Evolutionary conservation across 1,140 invertebrate genomes (phyloP), one percentile per base, ranked within the genome.

Genomic region (Polypedilum vanderplanki): DNA sequence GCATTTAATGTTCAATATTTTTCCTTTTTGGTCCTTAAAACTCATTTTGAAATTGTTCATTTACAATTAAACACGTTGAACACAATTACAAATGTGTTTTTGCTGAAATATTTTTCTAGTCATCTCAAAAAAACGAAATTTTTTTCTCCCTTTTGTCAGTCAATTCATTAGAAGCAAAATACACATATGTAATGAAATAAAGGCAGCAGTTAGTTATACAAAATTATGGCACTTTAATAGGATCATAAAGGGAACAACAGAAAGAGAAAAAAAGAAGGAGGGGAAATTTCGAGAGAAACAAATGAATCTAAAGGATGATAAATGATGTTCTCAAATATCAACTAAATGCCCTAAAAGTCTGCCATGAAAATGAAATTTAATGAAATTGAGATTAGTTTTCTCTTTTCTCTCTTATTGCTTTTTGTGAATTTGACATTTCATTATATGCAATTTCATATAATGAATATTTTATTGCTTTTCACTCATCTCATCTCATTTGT

Each of bases 171-270:
- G 12, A 57, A 4, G 46, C 10, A 57, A 12, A 46, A n/a, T 57
- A 15, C 9, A 57, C n/a, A 57, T n/a, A 57, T 57, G n/a, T 57
- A n/a, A 33, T 3, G 5, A 33, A 33, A 33, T 33, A 33, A 33
- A 33, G 24, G 24, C 24, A 33, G 24, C 24, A 33, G 46, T 57
- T n/a, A 57, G 46, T 57, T 57, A 57, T 12, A 57, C 12, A 57
- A 57, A 57, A 57, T 57, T 57, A 57, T 57, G 46, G 46, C 46
- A 57, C 46, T 57, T 57, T 57, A 57, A 57, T 57, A 57, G 46
- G 46, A 57, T 57, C 46, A 57, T 57, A 57, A 57, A 57, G 12
- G 9, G 8, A 46, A 46, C 9, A 46, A 46, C 9, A 57, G 46
- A 57, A 57, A 12, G n/a, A 46, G 8, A 57, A 57, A 57, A 57